phyloP scores from a whole-genome alignment of 1,140 invertebrate genomes.

The Sitophilus oryzae region DNA sequence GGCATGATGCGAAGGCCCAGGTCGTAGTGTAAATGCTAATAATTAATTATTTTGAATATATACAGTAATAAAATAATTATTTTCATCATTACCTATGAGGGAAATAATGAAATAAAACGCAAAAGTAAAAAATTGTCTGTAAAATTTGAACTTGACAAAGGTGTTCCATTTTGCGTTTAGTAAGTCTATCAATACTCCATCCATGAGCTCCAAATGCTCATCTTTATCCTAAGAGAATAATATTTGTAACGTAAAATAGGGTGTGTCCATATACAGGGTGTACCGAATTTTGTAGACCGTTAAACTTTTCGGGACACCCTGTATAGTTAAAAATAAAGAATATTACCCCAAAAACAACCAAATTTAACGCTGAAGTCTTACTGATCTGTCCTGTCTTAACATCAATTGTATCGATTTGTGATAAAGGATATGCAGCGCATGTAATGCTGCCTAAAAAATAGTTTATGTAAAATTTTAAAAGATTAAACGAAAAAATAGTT shows the following conservation, averaged over 20 bases:
- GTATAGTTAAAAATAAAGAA: too few species aligned
- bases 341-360: constrained; percentile 98
- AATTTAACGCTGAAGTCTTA: constrained; percentile 88
- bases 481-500: background rate
- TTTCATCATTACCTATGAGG: constrained; percentile 47
- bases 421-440: constrained; percentile 94
- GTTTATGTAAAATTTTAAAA: too few species aligned
- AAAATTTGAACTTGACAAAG: constrained; percentile 93
- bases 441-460: constrained; percentile 72
- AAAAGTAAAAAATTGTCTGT: constrained; percentile 86
- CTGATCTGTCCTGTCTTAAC: constrained; percentile 85
- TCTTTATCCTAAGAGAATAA: constrained; percentile 81
- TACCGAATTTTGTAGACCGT: too few species aligned
- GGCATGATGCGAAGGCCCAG: constrained; percentile 54
- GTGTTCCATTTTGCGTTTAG: constrained; percentile 97
- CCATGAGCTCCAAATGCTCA: constrained; percentile 92
- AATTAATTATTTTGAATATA: background rate
- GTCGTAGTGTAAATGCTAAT: constrained; percentile 74
- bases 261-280: too few species aligned
- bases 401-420: constrained; percentile 94
- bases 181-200: constrained; percentile 90
- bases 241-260: too few species aligned
- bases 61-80: background rate
- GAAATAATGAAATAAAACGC: constrained; percentile 84
- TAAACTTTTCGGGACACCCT: too few species aligned